Evolutionary conservation across 1,140 invertebrate species (phyloP), one percentile per base, ranked within the genome.

Genomic region (Euura saliciscinereae): DNA sequence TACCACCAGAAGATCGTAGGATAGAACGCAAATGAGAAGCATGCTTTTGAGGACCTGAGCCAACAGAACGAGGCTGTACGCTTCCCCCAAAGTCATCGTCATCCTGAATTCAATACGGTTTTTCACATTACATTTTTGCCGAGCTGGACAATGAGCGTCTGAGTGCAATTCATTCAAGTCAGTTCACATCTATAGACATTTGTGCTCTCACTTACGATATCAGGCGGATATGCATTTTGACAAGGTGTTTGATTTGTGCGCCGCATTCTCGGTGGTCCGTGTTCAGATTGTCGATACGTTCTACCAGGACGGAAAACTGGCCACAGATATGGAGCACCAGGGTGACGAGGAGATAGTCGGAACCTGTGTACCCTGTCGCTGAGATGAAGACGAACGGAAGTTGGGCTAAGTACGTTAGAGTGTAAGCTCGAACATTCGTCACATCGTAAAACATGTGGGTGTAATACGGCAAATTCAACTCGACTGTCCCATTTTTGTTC

Each of bases 1-100:
- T 74, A 84, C 83, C 75, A 71, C 75, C 66, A 86, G 76, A 44
- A 85, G 75, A 79, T 86, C 81, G 69, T 80, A 86, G 64, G 83
- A 82, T 3, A 85, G 72, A 6, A 85, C 80, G 68, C 83, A 84
- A 0, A 84, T 45, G 4, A 83, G 76, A 13, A 76, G 72, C 13
- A 81, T 82, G 0, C 80, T 79, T 66, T 77, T 78, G 10, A 84
- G 69, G 43, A 85, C 74, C 70, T 84, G 81, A 4, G 73, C 76
- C 43, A 86, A 64, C 28, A 85, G 70, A 6, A 75, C 83, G n/a
- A 76, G 70, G 70, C 76, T 81, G 44, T 83, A 85, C 11, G 78
- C 78, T 65, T 82, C 67, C 67, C 78, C 45, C 68, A 85, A 75
- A 2, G 44, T 51, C 64, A 74, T 75, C 45, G 81, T 83, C 80